Base-by-base conservation (phyloP, 2,113 vertebrate species). In the Rhineura floridana region DNA sequence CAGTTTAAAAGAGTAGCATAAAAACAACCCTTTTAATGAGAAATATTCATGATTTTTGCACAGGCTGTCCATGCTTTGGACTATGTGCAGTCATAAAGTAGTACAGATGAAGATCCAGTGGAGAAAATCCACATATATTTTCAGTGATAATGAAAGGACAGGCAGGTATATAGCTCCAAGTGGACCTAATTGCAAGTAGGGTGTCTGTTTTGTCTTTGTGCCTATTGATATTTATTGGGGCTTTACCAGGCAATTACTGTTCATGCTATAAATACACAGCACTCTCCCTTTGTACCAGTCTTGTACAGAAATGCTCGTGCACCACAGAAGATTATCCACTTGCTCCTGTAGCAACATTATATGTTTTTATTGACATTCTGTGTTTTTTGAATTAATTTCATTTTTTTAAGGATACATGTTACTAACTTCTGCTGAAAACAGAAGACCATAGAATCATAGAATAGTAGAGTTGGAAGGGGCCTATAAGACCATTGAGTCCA, bases 111-210 rank as follows among this genome's bases (percentile, higher is more conserved):
- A 81, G 13, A 46, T 67, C 9, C 8, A 55, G 67, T 1, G 42
- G 19, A 33, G 55, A 21, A 76, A 65, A 88, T 55, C 77, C 62
- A 86, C 21, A 86, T 78, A 86, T n/a, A 46, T 42, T 85, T 76
- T 85, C 39, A 46, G 1, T 85, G 39, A 30, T 65, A 77, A 78
- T 62, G 46, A 78, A 86, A 46, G 52, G 28, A 44, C 28, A 65
- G 10, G 3, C 25, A 72, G 67, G 12, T 44, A 67, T 15, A 36
- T 52, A 52, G 15, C 8, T 86, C n/a, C 36, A 79, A 69, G 33
- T 42, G n/a, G 63, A 87, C 79, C 17, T 3, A 65, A 67, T 6
- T 50, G 21, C 19, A 36, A 55, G 21, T 48, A 42, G 28, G 17
- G 15, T 42, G 7, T 19, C 46, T 63, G n/a, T 67, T 86, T 78